Evolutionary conservation across 2,888 invertebrate species (phyloP).

Genomic region (Lordiphosa andalusiaca): DNA sequence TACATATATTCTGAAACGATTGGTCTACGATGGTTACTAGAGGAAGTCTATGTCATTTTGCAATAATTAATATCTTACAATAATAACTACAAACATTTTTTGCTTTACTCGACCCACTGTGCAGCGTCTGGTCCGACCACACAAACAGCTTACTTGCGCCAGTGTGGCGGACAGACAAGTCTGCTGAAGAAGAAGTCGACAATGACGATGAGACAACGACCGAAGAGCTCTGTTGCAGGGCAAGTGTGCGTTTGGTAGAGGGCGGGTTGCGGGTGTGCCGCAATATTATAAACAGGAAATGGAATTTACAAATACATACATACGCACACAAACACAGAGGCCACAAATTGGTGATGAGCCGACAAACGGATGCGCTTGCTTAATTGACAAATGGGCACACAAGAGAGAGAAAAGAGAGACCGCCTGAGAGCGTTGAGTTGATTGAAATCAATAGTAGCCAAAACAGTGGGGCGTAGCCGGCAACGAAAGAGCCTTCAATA

Average conservation of each 20-base stretch:
- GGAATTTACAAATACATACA: conserved; percentile 65
- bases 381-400: conserved; percentile 66
- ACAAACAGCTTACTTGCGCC: background rate
- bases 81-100: no score
- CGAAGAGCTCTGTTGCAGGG: no score
- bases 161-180: conserved; percentile 21
- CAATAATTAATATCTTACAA: no score
- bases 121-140: conserved; percentile 18
- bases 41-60: no score
- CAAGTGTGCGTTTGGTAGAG: conserved; percentile 18
- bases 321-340: conserved; percentile 25
- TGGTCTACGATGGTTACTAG: no score
- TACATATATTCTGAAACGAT: no score
- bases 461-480: conserved; percentile 15
- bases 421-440: conserved; percentile 46
- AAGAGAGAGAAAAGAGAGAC: conserved; percentile 27
- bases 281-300: conserved; percentile 74
- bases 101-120: conserved; percentile 5
- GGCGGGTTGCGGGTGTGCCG: conserved; percentile 34
- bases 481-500: no score
- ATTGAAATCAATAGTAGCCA: conserved; percentile 70
- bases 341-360: conserved; percentile 54
- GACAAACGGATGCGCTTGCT: conserved; percentile 64
- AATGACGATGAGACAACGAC: conserved; percentile 14
- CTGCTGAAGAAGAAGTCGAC: conserved; percentile 20